Conservation (phyloP, 2,797 vertebrate species). For the Anas bernieri region DNA sequence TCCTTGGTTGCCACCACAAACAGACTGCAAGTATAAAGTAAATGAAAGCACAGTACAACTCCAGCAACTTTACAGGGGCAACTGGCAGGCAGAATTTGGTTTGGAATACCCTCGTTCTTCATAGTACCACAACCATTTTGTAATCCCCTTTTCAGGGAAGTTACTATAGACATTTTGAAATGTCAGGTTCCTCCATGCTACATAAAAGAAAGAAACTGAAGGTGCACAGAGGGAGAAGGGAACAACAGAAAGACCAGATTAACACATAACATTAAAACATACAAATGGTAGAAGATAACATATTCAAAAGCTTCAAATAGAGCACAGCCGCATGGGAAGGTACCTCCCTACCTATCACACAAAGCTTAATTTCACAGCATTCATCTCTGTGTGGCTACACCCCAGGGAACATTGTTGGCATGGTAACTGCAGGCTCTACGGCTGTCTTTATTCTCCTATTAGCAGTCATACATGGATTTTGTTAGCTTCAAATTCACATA, state of each 20-base stretch:
- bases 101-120: not conserved
- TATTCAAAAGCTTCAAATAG: not conserved
- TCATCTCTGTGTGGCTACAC: constrained; percentile 56
- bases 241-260: not conserved
- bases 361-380: constrained; percentile 63
- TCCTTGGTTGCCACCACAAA: not conserved
- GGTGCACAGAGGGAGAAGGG: not conserved
- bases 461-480: constrained; percentile 31
- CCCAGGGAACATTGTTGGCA: constrained; percentile 71
- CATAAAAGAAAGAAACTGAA: not conserved
- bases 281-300: not conserved
- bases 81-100: not conserved
- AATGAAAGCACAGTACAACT: not conserved
- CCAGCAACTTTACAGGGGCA: not conserved
- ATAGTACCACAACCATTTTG: not conserved
- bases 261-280: not conserved
- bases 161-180: not conserved
- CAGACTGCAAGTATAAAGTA: not conserved
- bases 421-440: constrained; percentile 72
- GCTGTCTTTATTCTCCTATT: not conserved
- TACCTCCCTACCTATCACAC: constrained; percentile 14
- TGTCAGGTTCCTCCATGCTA: not conserved
- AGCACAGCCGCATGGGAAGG: not conserved
- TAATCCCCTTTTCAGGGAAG: not conserved
- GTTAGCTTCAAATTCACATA: constrained; percentile 8